Evolutionary conservation across 2,113 vertebrate species (phyloP).

Genomic region (Copsychus sechellarum): DNA sequence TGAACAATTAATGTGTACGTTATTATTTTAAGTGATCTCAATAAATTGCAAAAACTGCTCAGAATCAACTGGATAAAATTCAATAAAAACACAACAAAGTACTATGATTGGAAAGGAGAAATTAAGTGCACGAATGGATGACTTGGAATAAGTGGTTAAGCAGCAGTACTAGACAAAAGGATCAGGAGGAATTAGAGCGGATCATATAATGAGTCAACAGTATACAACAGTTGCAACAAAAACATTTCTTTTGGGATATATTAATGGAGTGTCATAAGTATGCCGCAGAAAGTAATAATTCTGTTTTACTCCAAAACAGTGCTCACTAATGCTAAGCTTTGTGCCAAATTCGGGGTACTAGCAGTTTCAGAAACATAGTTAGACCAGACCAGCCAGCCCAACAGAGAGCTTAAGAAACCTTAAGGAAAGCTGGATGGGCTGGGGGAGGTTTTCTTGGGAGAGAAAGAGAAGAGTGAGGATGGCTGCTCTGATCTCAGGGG

Average conservation of each 20-base stretch:
- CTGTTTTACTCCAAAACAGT: neutral
- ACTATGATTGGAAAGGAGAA: neutral
- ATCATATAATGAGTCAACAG: neutral
- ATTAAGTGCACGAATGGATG: neutral
- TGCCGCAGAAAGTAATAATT: neutral
- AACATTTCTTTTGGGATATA: neutral
- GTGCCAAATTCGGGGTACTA: neutral
- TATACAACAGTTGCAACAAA: constrained; percentile 7
- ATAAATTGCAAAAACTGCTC: constrained; percentile 47
- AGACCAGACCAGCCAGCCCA: neutral
- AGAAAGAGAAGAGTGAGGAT: neutral
- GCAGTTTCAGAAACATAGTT: neutral
- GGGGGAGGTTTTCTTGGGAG: neutral
- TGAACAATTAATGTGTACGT: constrained; percentile 1
- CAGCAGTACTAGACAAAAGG: neutral
- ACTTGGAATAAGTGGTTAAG: constrained; percentile 30
- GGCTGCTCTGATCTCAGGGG: accelerated
- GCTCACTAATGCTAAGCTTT: neutral
- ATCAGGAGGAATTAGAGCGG: constrained; percentile 22
- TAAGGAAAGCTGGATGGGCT: neutral
- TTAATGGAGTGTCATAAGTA: neutral
- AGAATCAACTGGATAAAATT: constrained; percentile 48
- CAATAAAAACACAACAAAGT: constrained; percentile 32
- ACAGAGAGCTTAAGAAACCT: neutral
- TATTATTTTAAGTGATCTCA: constrained; percentile 45